Evolutionary conservation across 1,140 invertebrate genomes (phyloP).

Genomic region (Meloidogyne hapla): DNA sequence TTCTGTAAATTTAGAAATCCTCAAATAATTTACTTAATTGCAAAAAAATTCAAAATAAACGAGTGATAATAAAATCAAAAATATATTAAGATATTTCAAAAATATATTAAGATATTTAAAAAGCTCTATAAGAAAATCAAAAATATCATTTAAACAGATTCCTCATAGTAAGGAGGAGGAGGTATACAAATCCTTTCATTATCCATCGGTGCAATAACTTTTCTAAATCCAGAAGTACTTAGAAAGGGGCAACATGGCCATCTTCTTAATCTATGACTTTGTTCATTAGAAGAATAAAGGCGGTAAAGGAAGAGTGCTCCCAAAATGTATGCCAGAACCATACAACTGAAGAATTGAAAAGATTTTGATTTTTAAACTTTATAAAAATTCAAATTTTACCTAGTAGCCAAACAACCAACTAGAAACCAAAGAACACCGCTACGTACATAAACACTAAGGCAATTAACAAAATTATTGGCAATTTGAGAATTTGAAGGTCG

Average conservation of each 20-base stretch:
- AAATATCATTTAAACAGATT: background rate
- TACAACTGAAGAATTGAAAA: conserved; percentile 1
- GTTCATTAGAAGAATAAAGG: conserved; percentile 10
- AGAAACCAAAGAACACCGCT: conserved; percentile 26
- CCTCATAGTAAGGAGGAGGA: conserved; percentile 10
- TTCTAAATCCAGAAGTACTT: conserved; percentile 19
- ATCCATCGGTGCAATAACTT: conserved; percentile 21
- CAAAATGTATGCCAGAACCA: conserved; percentile 21
- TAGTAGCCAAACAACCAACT: conserved; percentile 23
- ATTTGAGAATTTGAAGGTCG: background rate
- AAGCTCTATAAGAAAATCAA: conserved; percentile 10
- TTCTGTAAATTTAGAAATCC: too few relatives aligned
- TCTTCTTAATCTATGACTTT: conserved; percentile 1
- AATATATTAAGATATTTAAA: background rate
- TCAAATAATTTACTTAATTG: too few relatives aligned
- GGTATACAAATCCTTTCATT: background rate
- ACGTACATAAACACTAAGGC: conserved; percentile 26
- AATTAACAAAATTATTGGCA: conserved; percentile 15
- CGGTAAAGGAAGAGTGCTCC: conserved; percentile 19
- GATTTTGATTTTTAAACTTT: too few relatives aligned
- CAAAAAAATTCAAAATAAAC: too few relatives aligned
- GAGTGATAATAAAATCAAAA: background rate
- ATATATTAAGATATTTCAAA: too few relatives aligned
- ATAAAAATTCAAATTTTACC: background rate
- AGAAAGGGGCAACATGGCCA: conserved; percentile 13